These are phyloP conservation scores for Nasonia vitripennis DNA, from an alignment of 1,140 invertebrate species.

Conservation along the genomic window DNA sequence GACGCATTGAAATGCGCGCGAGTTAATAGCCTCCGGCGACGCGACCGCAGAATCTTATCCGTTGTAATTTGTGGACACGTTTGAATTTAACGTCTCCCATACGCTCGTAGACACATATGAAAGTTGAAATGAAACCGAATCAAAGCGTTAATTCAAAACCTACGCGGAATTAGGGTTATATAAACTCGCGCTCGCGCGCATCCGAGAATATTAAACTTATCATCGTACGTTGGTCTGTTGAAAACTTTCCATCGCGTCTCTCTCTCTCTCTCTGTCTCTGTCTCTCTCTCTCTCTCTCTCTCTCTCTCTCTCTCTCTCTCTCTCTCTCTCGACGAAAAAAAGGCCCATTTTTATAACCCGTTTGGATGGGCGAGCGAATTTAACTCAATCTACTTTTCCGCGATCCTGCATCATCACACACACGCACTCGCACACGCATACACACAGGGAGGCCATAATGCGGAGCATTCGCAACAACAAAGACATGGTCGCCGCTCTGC, in stretches of 20 bases:
- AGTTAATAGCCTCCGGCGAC: neutral
- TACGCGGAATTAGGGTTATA: neutral
- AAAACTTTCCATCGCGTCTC: neutral
- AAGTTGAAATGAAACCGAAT: no score
- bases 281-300: no score
- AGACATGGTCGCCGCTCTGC: conserved; percentile 80
- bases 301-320: no score
- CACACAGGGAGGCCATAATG: conserved; percentile 83
- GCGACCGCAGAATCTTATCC: neutral
- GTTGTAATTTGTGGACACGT: no score
- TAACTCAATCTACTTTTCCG: conserved; percentile 37
- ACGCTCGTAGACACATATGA: no score
- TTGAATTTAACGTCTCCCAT: no score
- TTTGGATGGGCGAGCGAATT: neutral
- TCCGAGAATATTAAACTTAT: neutral
- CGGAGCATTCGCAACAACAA: conserved; percentile 83
- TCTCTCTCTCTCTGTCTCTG: no score
- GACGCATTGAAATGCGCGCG: neutral
- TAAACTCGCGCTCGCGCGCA: neutral
- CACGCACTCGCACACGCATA: conserved; percentile 62
- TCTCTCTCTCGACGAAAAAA: no score
- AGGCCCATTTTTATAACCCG: no score
- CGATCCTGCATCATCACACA: conserved; percentile 49
- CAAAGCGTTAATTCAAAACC: neutral
- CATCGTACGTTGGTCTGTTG: neutral